Evolutionary conservation across 2,888 invertebrate genomes (phyloP).

Genomic region (Spisula solida): DNA sequence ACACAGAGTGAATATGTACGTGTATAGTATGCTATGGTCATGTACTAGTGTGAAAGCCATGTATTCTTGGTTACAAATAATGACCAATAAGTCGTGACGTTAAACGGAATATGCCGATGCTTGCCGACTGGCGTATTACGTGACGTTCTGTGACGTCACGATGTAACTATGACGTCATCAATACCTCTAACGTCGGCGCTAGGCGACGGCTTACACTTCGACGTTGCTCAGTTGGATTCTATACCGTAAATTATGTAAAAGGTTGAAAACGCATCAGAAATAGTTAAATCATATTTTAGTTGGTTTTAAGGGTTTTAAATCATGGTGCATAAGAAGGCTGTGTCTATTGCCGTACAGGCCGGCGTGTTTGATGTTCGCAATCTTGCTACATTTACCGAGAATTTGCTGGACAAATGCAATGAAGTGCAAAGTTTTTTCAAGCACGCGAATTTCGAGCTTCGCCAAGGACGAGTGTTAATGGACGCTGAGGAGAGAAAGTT

Average conservation of each 20-base stretch:
- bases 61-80: no score
- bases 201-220: neutral
- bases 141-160: neutral
- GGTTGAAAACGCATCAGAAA: no score
- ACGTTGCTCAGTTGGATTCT: neutral
- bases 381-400: slow-evolving; percentile 51
- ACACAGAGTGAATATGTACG: no score
- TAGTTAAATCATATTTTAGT: neutral
- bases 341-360: slow-evolving; percentile 55
- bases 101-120: no score
- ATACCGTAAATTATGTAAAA: neutral
- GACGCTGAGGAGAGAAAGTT: slow-evolving; percentile 36
- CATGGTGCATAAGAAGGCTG: slow-evolving; percentile 2
- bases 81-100: no score
- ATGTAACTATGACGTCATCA: slow-evolving; percentile 2
- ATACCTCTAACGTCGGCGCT: neutral
- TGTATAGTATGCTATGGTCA: no score
- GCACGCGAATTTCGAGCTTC: slow-evolving; percentile 40
- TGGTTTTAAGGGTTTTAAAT: neutral
- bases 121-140: neutral
- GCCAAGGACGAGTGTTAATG: slow-evolving; percentile 37
- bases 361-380: slow-evolving; percentile 43
- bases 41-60: no score
- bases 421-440: slow-evolving; percentile 56
- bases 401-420: slow-evolving; percentile 59